Base-by-base conservation (phyloP, 2,888 invertebrate species). In the Mactromeris polynyma region DNA sequence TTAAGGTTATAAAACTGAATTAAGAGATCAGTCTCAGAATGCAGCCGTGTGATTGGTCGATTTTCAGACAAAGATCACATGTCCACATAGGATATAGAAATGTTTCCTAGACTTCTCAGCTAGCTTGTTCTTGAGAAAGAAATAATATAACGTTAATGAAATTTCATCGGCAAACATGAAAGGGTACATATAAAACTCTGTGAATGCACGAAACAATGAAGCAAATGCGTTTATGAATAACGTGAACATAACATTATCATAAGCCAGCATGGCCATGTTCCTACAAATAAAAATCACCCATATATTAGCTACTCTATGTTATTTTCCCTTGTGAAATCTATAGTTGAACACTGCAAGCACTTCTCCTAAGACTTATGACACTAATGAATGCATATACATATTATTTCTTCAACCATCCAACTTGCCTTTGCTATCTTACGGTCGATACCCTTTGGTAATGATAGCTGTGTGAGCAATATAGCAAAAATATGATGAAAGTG, bases 341-440 rank as follows among this genome's bases (percentile, higher is more conserved):
- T 64, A 64, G 3, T 64, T 64, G n/a, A 64, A 64, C 26, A 64
- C 58, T 26, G 58, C 58, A 64, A 64, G 58, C 58, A 64, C 58
- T 26, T 64, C 6, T 64, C 58, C n/a, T 9, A 26, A 6, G 58
- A 64, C 26, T n/a, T 64, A 64, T 26, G 11, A 33, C 31, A 73
- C 79, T 42, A 80, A 14, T 17, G n/a, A 46, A 42, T 80, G 46
- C 79, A 42, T 40, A 80, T 80, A 80, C n/a, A 80, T 80, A 36
- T 42, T 9, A 64, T 26, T 64, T 4, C n/a, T 38, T 83, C 36
- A 31, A 26, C 26, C 26, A 26, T 54, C 81, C 38, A 84, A 92
- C 92, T 92, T 92, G 92, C 92, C 92, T 92, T 89, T 73, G 85
- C 40, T 38, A 92, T 92, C 64, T 90, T 92, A 86, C 81, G 51